Evolutionary conservation across 2,113 vertebrate genomes (phyloP), one percentile per base, ranked within the genome.

Genomic region (Caretta caretta): DNA sequence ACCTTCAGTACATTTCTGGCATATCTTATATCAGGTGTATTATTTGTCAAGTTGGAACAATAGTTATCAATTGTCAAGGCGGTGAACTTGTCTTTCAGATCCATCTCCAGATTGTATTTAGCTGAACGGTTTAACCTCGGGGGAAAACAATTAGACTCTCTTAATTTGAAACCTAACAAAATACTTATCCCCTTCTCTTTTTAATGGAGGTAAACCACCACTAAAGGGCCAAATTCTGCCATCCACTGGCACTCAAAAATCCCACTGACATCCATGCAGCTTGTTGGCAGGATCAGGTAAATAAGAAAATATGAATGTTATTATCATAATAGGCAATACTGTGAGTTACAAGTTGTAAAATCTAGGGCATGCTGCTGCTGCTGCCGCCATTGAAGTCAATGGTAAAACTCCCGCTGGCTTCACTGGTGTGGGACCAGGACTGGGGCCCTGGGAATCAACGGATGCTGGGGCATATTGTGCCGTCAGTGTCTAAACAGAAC

Each of bases 61-160:
- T 98, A 98, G 90, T 98, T 97, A 20, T 99, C 99, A 1, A 99
- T 99, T 19, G 89, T 97, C 89, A 99, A 96, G 29, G 99, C 99
- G 35, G 96, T 92, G 86, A 97, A 99, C 91, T 99, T 99, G 96
- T 99, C 99, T 96, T 97, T 98, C 96, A 99, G 96, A 87, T 99
- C 99, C 95, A 98, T 98, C 90, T 99, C 99, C 54, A 99, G 96
- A 19, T 94, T 96, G 90, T 99, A 99, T 94, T 99, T 99, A 84
- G 98, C 98, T 5, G 99, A 98, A 79, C 99, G 99, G 96, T 99
- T 99, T 91, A 98, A 95, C 97, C 99, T 99, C 96, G 72, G 96
- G 87, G 84, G 84, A 85, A 90, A 96, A 93, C 65, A 89, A 86
- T n/a, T 11, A 4, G 69, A 79, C 4, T 13, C 19, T 38, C 49